phyloP scores from a whole-genome alignment of 2,888 invertebrate species.

The Scrobipalpa atriplicella region DNA sequence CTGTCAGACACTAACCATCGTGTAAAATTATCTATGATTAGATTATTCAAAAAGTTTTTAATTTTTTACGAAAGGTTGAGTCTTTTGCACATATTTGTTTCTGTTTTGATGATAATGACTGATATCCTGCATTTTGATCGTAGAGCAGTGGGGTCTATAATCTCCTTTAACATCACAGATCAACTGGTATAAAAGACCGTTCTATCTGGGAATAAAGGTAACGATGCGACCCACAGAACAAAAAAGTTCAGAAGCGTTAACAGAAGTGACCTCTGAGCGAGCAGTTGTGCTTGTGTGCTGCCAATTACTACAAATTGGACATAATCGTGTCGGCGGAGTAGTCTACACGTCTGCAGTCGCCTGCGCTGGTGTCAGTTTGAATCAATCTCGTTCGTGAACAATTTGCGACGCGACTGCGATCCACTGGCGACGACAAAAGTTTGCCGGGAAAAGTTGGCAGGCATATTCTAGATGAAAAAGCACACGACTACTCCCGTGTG shows the following conservation, averaged over 20 bases:
- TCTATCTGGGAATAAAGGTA: too few relatives aligned
- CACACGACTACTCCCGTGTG: too few relatives aligned
- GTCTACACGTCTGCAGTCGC: not conserved
- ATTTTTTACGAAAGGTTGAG: too few relatives aligned
- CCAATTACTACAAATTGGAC: too few relatives aligned
- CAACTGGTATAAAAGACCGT: too few relatives aligned
- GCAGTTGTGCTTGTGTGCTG: not conserved
- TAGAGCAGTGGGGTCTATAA: too few relatives aligned
- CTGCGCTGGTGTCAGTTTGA: conserved; percentile 62
- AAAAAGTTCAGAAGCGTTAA: not conserved
- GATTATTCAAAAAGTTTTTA: not conserved
- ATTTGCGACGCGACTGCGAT: conserved; percentile 79
- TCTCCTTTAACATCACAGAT: too few relatives aligned
- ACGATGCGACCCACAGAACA: too few relatives aligned
- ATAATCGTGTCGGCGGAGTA: not conserved
- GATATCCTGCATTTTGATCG: too few relatives aligned
- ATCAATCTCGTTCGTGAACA: conserved; percentile 71
- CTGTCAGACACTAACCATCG: too few relatives aligned
- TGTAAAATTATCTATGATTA: not conserved
- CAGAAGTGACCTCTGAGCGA: not conserved
- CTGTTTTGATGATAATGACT: too few relatives aligned
- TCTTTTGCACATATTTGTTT: too few relatives aligned
- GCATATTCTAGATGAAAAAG: conserved; percentile 19
- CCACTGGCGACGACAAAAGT: conserved; percentile 74
- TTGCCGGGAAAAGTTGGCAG: conserved; percentile 49